A percentile compares a stretch with the other conserved stretches of the same genome.
Conservation (phyloP, 1,140 invertebrate species). For the Tetraneura akinire region DNA sequence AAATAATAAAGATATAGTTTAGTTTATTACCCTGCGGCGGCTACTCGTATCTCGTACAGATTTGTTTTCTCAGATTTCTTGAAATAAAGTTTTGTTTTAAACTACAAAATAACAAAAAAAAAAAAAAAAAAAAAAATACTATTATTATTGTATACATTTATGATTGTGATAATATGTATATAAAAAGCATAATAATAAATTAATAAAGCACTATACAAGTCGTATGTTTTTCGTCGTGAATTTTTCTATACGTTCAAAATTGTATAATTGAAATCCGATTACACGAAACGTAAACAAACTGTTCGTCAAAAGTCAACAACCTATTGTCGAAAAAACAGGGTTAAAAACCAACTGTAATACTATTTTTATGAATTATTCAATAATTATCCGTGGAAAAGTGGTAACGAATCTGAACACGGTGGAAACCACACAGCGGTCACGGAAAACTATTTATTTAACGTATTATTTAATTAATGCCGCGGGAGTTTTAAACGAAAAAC, state of each 20-base stretch:
- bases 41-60: no score
- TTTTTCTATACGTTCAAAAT: not conserved
- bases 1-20: no score
- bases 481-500: constrained; percentile 1
- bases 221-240: not conserved
- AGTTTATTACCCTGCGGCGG: no score
- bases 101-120: no score
- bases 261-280: not conserved
- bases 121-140: no score
- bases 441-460: constrained; percentile 5
- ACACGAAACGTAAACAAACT: not conserved
- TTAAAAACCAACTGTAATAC: not conserved
- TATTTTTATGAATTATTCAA: not conserved
- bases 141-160: no score
- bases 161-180: no score
- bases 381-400: not conserved
- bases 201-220: no score
- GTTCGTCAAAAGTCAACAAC: not conserved
- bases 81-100: no score
- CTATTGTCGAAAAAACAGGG: no score
- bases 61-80: no score
- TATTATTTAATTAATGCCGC: constrained; percentile 24
- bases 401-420: not conserved
- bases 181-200: no score
- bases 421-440: not conserved